A percentile compares a stretch with the other conserved stretches of the same genome.
Evolutionary conservation across 2,888 invertebrate genomes (phyloP).

Genomic region (Volucella inanis): DNA sequence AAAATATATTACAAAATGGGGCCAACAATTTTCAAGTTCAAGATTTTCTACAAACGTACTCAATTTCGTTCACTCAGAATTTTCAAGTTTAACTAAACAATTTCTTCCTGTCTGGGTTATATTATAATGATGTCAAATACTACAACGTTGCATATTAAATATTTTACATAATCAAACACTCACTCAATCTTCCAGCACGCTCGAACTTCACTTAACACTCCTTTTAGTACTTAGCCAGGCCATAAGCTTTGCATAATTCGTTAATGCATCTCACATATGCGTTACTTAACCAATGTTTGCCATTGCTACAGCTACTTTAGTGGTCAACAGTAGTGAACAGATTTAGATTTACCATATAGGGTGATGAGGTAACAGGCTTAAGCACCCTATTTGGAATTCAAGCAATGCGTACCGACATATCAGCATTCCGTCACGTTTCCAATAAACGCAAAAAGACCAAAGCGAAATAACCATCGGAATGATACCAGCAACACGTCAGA

Average conservation of each 20-base stretch:
- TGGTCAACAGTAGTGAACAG: constrained; percentile 1
- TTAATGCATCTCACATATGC: constrained; percentile 34
- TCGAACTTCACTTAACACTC: constrained; percentile 2
- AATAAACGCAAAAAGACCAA: constrained; percentile 3
- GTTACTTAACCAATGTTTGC: constrained; percentile 15
- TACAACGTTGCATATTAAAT: too few relatives aligned
- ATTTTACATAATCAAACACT: neutral
- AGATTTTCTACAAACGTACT: too few relatives aligned
- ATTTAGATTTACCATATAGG: constrained; percentile 7
- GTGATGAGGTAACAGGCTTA: constrained; percentile 5
- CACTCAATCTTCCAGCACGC: neutral
- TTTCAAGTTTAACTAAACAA: too few relatives aligned
- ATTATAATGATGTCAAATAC: too few relatives aligned
- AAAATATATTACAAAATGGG: too few relatives aligned
- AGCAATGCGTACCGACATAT: constrained; percentile 21
- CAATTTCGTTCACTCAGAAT: too few relatives aligned
- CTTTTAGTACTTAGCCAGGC: neutral
- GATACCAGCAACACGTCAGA: neutral
- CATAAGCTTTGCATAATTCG: constrained; percentile 31
- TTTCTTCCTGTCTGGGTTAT: too few relatives aligned
- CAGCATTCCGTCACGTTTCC: constrained; percentile 54
- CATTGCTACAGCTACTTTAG: neutral
- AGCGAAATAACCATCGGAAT: neutral
- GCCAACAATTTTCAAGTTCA: too few relatives aligned
- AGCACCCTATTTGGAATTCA: constrained; percentile 37